Evolutionary conservation across 2,113 vertebrate species (phyloP).

Genomic region (Oryzias javanicus): DNA sequence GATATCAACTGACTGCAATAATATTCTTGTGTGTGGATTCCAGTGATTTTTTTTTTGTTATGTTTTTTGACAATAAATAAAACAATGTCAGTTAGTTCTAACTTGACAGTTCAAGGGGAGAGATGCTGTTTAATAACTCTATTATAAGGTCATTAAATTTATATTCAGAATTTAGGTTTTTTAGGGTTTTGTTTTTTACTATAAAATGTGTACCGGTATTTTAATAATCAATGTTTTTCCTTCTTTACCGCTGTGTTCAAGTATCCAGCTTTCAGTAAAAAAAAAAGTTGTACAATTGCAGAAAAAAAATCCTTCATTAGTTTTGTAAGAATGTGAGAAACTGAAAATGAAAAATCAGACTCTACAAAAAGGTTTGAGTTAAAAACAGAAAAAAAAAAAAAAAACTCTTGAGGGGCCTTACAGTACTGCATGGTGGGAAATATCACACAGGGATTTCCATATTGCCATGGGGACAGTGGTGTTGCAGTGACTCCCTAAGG

Average conservation of each 20-base stretch:
- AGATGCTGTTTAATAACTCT: not conserved
- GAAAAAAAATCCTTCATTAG: conserved; percentile 36
- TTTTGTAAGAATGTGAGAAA: conserved; percentile 47
- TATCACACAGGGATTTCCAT: conserved; percentile 68
- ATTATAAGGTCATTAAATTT: not conserved
- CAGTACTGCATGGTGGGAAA: conserved; percentile 59
- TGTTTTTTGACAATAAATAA: conserved; percentile 5
- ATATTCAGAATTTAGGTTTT: not conserved
- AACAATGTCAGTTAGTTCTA: conserved; percentile 19
- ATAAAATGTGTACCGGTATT: conserved; percentile 3
- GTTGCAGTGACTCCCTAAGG: conserved; percentile 59
- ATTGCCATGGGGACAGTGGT: conserved; percentile 67
- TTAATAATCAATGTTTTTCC: not conserved
- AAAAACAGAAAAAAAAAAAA: conserved; percentile 49
- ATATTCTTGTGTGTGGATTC: conserved; percentile 13
- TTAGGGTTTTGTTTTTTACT: conserved; percentile 6
- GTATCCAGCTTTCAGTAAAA: not conserved
- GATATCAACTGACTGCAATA: conserved; percentile 22
- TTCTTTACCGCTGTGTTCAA: conserved; percentile 13
- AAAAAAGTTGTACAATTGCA: conserved; percentile 23
- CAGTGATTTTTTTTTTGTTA: not conserved
- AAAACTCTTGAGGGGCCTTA: conserved; percentile 52
- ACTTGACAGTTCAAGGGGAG: conserved; percentile 1
- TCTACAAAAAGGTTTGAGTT: conserved; percentile 37
- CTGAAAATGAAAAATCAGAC: conserved; percentile 31